These are phyloP conservation scores for Dysdera silvatica DNA, from an alignment of 1,140 invertebrate species.

Conservation along the genomic window DNA sequence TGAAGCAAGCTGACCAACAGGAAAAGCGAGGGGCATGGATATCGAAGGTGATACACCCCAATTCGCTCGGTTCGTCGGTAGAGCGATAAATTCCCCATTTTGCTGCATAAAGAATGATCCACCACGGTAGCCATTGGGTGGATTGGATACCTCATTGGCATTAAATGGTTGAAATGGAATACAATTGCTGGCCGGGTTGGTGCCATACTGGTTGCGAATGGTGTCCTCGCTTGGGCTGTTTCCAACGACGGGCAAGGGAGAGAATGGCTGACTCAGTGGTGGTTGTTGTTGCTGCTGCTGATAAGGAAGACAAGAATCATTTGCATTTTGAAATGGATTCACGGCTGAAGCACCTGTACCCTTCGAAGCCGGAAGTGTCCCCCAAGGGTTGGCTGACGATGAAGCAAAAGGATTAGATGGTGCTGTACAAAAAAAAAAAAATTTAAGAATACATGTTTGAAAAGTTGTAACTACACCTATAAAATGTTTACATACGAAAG, in stretches of 20 bases:
- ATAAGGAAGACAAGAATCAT: constrained; percentile 2
- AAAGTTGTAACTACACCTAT: too few relatives aligned
- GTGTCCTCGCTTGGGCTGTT: constrained; percentile 24
- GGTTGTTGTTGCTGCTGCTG: too few relatives aligned
- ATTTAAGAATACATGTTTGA: too few relatives aligned
- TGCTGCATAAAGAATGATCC: constrained; percentile 4
- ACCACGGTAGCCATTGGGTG: constrained; percentile 16
- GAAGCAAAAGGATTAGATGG: constrained; percentile 24
- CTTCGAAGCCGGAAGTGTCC: neutral
- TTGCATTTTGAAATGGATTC: constrained; percentile 22
- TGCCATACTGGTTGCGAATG: constrained; percentile 17
- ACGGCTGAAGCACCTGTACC: constrained; percentile 2
- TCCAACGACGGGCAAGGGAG: constrained; percentile 20
- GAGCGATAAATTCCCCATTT: constrained; percentile 25
- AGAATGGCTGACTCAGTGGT: constrained; percentile 7
- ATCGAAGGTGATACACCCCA: constrained; percentile 17
- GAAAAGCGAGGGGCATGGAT: constrained; percentile 10
- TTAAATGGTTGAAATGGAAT: neutral
- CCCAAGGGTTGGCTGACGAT: neutral
- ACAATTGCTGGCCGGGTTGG: constrained; percentile 13
- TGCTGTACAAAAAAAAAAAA: constrained; percentile 10
- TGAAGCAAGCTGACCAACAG: constrained; percentile 20
- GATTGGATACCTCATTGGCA: neutral
- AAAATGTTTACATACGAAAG: too few relatives aligned
- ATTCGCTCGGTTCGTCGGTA: neutral